Base-by-base conservation (phyloP, 2,113 vertebrate genomes). In the Platichthys flesus region DNA sequence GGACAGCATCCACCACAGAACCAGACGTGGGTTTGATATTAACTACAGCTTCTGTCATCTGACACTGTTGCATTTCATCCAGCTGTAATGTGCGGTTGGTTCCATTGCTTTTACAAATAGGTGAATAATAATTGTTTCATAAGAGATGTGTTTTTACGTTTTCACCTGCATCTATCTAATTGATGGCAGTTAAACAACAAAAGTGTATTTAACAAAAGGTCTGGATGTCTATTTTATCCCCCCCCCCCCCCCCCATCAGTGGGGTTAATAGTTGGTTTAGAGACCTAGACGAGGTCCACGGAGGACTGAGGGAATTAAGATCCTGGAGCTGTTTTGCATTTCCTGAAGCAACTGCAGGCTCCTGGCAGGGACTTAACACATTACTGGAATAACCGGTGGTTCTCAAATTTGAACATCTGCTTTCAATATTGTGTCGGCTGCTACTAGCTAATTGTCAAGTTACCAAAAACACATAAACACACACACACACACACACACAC, bases 361-460 rank as follows among this genome's bases (percentile, higher is more conserved):
- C 61, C 71, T 87, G 88, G 78, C 83, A 82, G 31, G 0, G 13
- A 42, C 26, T 59, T 28, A 0, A 35, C 4, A 18, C 51, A 5
- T 89, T 89, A 89, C 85, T 69, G 88, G 88, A 84, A 89, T 2
- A 83, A 31, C 58, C 83, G 76, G 37, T 72, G 75, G 70, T 81
- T 72, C 47, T 60, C 42, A 73, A 47, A 63, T 76, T 74, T 61
- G 28, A 66, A 52, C 87, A 89, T 87, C 85, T 87, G 88, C 42
- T 82, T 78, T 75, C 57, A 59, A 84, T 82, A 45, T 24, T 1
- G 56, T 18, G 37, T 49, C 55, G 58, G 67, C 37, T 76, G 78
- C 86, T 86, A 82, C 81, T 20, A 21, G 57, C 71, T 72, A 77
- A 85, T 70, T 74, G 58, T 72, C 35, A 31, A 62, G 71, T 26